Base-by-base conservation (phyloP, 92 coral and sea anemone genomes). In the Palythoa caribaeorum region DNA sequence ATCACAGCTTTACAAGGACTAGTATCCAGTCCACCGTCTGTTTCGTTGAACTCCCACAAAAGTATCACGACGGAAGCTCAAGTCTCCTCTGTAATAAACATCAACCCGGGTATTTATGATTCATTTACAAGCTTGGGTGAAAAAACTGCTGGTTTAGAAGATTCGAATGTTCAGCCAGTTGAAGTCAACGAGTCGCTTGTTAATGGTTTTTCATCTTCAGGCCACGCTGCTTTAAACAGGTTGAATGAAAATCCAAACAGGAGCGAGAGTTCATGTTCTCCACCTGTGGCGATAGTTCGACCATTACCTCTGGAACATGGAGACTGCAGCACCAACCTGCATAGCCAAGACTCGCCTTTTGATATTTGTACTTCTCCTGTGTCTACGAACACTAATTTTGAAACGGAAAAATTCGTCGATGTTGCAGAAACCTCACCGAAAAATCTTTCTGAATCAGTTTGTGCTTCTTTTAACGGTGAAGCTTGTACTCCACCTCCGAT, bases 1-100 rank as follows among this genome's bases (percentile, higher is more conserved):
- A 88, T 87, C 57, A 52, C 92, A 0, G 51, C 89, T 54, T 76
- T 94, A 12, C 73, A 78, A 68, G 86, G 81, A 12, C 90, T 92
- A 11, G 5, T 35, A 20, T 84, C 90, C 38, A 39, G 89, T 6
- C 79, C 53, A 28, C 72, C 88, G 78, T 77, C 73, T 35, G 90
- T 87, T 19, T n/a, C 73, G 16, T 83, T 81, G 57, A 89, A 80
- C 38, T 37, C 87, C 54, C 73, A 38, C 51, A 50, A 38, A 38
- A 84, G 39, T 19, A 36, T 70, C 40, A 38, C 54, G 76, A 79
- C 84, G 55, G 80, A 85, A 68, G 84, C 55, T 71, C 57, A 81
- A 38, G 72, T 39, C 40, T 55, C 75, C 62, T 62, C 86, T 50
- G 15, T 62, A 13, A 60, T 54, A 17, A 20, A 40, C 54, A 39